Percentiles rank a stretch among this genome's conserved stretches.
Evolutionary conservation across 2,797 vertebrate species (phyloP).

Genomic region (Hapalemur alaotrensis): DNA sequence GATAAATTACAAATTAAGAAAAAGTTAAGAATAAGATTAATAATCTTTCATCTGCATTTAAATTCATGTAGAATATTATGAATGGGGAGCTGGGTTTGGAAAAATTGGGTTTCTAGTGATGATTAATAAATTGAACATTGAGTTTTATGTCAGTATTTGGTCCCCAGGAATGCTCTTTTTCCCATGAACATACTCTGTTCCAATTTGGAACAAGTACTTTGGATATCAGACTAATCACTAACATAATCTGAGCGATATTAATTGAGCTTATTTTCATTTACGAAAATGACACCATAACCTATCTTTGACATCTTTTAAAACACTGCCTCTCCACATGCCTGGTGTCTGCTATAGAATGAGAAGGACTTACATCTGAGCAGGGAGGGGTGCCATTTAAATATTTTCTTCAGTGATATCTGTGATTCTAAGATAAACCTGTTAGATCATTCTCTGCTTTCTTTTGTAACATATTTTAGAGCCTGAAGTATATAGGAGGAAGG

Average conservation of each 20-base stretch:
- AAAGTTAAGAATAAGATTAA: conserved; percentile 1
- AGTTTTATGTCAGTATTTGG: not conserved
- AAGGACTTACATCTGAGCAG: not conserved
- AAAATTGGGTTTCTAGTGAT: not conserved
- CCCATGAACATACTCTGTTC: not conserved
- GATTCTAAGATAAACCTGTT: not conserved
- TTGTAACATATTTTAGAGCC: not conserved
- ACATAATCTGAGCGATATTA: not conserved
- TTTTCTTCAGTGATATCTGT: not conserved
- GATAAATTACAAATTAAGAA: not conserved
- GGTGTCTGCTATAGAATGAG: not conserved
- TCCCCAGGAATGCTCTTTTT: not conserved
- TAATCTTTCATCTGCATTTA: conserved; percentile 10
- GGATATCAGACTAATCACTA: not conserved
- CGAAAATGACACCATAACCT: not conserved
- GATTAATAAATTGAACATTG: not conserved
- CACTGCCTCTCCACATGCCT: not conserved
- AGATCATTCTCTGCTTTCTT: not conserved
- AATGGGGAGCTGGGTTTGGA: not conserved
- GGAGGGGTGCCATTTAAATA: not conserved
- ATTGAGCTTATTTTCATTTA: conserved; percentile 26
- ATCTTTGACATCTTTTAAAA: not conserved
- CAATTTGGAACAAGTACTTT: conserved; percentile 5
- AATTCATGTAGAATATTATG: conserved; percentile 15
- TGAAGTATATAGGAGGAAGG: not conserved